Base-by-base conservation (phyloP, 2,888 invertebrate species). In the Latrodectus hesperus region DNA sequence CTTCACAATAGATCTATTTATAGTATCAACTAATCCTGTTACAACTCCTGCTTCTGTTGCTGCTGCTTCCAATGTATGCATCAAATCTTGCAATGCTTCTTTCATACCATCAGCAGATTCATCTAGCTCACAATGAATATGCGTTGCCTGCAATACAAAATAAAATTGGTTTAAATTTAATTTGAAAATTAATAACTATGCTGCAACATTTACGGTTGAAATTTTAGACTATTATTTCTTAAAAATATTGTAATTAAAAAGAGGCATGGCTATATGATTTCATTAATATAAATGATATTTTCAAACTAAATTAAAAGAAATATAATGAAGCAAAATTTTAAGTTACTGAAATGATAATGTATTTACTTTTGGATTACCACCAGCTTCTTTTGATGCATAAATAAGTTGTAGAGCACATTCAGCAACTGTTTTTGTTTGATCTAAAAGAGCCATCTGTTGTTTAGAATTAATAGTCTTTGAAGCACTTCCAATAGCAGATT, bases 361-460 rank as follows among this genome's bases (percentile, higher is more conserved):
- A 80, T 91, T 92, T 89, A 95, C 95, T 92, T 96, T 96, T 0
- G 97, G 96, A 94, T 99, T 99, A 6, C 99, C 99, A 0, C 96
- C 98, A 0, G 96, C 95, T 91, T 97, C 96, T 91, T 97, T 97
- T 1, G 96, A 95, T 0, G 96, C 95, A 90, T 95, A 95, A 74
- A 98, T 94, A 88, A 98, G 93, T 91, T 97, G 96, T 9, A 97
- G 93, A 4, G 96, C 95, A n/a, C 97, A 96, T 93, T 99, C 99
- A 0, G 97, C 95, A 79, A 99, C 98, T 0, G 99, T 98, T 92
- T 99, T 96, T 3, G 97, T 95, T 93, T 98, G 97, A 92, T 98
- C 97, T 88, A 99, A 93, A 80, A 99, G 93, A 73, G 95, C 94
- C 92, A 96, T 95, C 93, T 99, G 99, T 90, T 96, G 96, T 91